Percentiles rank a stretch among this genome's conserved stretches.
These are phyloP conservation scores for Phalacrocorax aristotelis DNA, from an alignment of 2,113 vertebrate genomes.

Conservation along the genomic window DNA sequence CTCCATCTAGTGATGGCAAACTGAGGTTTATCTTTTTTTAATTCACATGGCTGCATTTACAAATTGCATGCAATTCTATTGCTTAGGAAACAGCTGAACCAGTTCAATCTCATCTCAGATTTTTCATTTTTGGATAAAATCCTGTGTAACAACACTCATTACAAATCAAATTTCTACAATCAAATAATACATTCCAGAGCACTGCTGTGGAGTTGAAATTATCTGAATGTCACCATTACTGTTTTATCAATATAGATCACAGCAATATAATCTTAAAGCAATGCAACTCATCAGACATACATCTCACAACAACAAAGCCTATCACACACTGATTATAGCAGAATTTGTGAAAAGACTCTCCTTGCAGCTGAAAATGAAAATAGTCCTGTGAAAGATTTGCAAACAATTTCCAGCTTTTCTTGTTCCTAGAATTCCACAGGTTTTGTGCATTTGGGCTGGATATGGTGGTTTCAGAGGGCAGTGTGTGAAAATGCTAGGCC, in stretches of 20 bases:
- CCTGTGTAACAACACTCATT: not conserved
- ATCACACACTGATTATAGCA: not conserved
- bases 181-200: not conserved
- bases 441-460: not conserved
- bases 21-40: not conserved
- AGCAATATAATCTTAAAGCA: not conserved
- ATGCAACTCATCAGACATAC: not conserved
- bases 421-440: not conserved
- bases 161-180: not conserved
- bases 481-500: not conserved
- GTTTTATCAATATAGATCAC: not conserved
- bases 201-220: not conserved
- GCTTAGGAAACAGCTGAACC: not conserved
- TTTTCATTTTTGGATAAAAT: not conserved
- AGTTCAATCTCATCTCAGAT: not conserved
- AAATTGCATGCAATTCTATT: not conserved
- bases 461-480: not conserved
- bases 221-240: not conserved
- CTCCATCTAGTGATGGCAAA: not conserved
- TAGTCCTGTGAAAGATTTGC: not conserved
- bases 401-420: not conserved
- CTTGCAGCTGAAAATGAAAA: not conserved
- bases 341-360: not conserved
- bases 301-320: not conserved
- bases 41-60: not conserved